Conservation (phyloP, 2,797 vertebrate species). For the Semaprochilodus insignis region DNA sequence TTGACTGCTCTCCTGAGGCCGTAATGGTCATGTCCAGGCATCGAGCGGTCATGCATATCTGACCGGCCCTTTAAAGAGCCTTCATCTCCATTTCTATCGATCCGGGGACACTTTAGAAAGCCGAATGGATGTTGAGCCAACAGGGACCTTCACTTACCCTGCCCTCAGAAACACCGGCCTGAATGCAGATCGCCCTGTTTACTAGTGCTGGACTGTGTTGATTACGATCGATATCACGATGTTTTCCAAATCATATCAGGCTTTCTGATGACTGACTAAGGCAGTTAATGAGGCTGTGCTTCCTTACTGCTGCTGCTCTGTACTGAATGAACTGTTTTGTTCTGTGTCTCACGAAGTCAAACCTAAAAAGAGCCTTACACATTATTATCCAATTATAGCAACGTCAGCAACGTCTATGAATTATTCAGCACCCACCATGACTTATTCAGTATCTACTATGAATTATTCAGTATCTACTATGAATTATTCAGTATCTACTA, state of each 20-base stretch:
- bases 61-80: conserved; percentile 15
- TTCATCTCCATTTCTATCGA: conserved; percentile 25
- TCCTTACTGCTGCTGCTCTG: no score
- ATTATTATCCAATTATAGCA: no score
- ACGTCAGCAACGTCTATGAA: no score
- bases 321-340: no score
- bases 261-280: background rate
- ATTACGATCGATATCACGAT: background rate
- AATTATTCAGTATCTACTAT: no score
- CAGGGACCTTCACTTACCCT: background rate
- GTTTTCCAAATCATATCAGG: no score
- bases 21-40: background rate
- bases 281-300: no score
- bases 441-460: no score
- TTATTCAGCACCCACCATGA: no score
- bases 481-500: no score
- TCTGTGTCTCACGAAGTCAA: no score
- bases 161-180: background rate
- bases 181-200: background rate
- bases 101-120: conserved; percentile 17
- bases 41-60: conserved; percentile 16
- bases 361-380: no score
- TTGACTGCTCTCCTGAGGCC: conserved; percentile 3
- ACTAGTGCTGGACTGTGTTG: background rate
- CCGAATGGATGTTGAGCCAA: conserved; percentile 16